phyloP scores from a whole-genome alignment of 2,797 vertebrate genomes.

The Toxotes lorentzi region DNA sequence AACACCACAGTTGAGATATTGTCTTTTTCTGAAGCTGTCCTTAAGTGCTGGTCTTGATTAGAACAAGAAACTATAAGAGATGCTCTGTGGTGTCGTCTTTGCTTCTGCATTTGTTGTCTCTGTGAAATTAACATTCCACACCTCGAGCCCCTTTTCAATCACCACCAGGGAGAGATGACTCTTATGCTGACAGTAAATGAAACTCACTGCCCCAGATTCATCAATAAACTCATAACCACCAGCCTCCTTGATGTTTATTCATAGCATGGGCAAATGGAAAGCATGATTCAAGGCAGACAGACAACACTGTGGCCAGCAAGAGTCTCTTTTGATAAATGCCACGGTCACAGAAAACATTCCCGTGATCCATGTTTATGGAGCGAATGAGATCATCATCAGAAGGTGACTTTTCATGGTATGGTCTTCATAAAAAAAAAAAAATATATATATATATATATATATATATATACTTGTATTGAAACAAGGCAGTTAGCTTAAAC shows the following conservation, averaged over 20 bases:
- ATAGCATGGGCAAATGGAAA: constrained; percentile 24
- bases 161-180: constrained; percentile 20
- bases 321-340: constrained; percentile 48
- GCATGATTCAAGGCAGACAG: constrained; percentile 24
- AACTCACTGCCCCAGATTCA: constrained; percentile 43
- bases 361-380: constrained; percentile 14
- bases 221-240: constrained; percentile 46
- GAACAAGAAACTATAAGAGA: constrained; percentile 19
- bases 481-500: constrained; percentile 3
- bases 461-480: constrained; percentile 8
- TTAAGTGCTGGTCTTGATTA: constrained; percentile 15
- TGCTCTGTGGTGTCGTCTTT: constrained; percentile 18
- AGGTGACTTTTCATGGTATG: constrained; percentile 44
- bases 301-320: constrained; percentile 16
- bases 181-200: constrained; percentile 49
- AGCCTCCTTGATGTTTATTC: constrained; percentile 55
- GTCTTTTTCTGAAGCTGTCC: neutral
- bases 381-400: constrained; percentile 52
- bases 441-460: neutral
- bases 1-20: neutral
- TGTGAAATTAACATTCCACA: constrained; percentile 41
- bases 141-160: constrained; percentile 34
- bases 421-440: constrained; percentile 10
- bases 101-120: constrained; percentile 16
- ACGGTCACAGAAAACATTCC: constrained; percentile 29